Evolutionary conservation across 2,888 invertebrate genomes (phyloP), one percentile per base, ranked within the genome.

Genomic region (Noctua pronuba): DNA sequence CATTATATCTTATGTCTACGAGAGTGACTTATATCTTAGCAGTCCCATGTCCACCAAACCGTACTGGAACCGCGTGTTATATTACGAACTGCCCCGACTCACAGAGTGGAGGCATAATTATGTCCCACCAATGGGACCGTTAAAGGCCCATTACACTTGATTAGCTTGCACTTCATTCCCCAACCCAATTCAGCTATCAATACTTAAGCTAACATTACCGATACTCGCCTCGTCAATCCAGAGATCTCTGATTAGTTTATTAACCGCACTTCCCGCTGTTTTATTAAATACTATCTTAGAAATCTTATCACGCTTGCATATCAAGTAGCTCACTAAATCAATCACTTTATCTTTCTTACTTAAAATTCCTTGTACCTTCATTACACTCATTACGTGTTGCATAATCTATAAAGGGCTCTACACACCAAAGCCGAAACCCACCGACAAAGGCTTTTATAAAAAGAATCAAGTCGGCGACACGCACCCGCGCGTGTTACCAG

Each of bases 221-320:
- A 64, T 28, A 70, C 21, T 49, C 35, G 49, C 46, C 10, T 65
- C 52, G 24, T 70, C 52, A 78, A 68, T 7, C 64, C 38, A 8
- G 18, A 73, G 46, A 79, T 71, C 46, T 62, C 55, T 85, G 71
- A 84, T 76, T 75, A 65, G 49, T 58, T 79, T 67, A 72, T 79
- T 70, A 64, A 31, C 60, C 35, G 21, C 75, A 68, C 67, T 58
- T 60, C 79, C 80, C 76, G 75, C 75, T 64, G 86, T 73, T 74
- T 52, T 79, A 82, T 58, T 75, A 79, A 87, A 75, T 73, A 52
- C 75, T 77, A 83, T 79, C 76, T 73, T 69, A n/a, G 49, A 77
- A 75, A 78, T 78, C 77, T 86, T 87, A 86, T 86, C 86, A 82
- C 73, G 68, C 67, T 79, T 83, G 82, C 86, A 86, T 87, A 88